Base-by-base conservation (phyloP, 2,888 invertebrate species). In the Rotaria sp. region DNA sequence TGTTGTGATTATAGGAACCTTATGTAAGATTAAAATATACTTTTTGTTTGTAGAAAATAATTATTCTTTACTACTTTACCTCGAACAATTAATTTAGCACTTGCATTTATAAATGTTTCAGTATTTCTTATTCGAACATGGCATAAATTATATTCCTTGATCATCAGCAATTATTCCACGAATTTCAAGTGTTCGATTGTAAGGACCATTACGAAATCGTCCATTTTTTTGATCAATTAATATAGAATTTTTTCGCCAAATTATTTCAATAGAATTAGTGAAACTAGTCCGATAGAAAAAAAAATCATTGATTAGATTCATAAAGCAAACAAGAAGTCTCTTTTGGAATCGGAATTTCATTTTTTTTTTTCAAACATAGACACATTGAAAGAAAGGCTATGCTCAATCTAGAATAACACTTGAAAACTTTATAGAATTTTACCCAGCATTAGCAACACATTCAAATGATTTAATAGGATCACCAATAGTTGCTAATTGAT, bases 371-470 rank as follows among this genome's bases (percentile, higher is more conserved):
- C n/a, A n/a, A n/a, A n/a, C n/a, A n/a, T n/a, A n/a, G n/a, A n/a
- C n/a, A n/a, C n/a, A n/a, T n/a, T n/a, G n/a, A n/a, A n/a, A n/a
- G n/a, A n/a, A n/a, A n/a, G n/a, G n/a, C n/a, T n/a, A n/a, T n/a
- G n/a, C n/a, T n/a, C n/a, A n/a, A n/a, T n/a, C n/a, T n/a, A n/a
- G n/a, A n/a, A n/a, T n/a, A n/a, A n/a, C n/a, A n/a, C n/a, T n/a
- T n/a, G n/a, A n/a, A n/a, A n/a, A n/a, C n/a, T n/a, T n/a, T n/a
- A n/a, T n/a, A n/a, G n/a, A n/a, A 50, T 50, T 15, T 50, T 88
- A 90, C 90, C 90, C 89, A 26, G 90, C 90, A 92, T 96, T 97
- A 21, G 95, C 95, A 88, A 97, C 94, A 91, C 97, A 97, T 90
- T 96, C 94, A 87, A 97, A 92, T 88, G 94, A 94, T 30, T 94